Conservation (phyloP, 2,797 vertebrate species). For the Rhinichthys osculus region DNA sequence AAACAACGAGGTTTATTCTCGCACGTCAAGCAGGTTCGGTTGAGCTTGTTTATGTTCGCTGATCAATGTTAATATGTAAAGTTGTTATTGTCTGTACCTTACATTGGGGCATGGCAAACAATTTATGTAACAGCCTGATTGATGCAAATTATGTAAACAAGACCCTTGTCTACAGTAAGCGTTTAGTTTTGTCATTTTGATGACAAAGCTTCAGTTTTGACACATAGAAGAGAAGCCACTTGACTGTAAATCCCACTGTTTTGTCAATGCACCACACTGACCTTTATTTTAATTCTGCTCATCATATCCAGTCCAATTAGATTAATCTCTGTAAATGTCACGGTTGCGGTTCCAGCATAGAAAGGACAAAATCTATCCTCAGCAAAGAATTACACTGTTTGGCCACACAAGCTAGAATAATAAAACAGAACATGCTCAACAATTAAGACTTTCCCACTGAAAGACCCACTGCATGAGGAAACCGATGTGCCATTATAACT, state of each 20-base stretch:
- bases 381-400: not conserved
- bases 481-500: not conserved
- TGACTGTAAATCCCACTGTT: slow-evolving; percentile 29
- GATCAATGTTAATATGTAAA: not conserved
- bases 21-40: too few relatives aligned
- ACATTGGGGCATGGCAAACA: slow-evolving; percentile 3
- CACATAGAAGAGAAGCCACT: slow-evolving; percentile 25
- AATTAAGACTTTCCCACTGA: not conserved
- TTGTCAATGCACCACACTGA: not conserved
- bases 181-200: slow-evolving; percentile 27
- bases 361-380: not conserved
- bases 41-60: too few relatives aligned
- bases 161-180: not conserved
- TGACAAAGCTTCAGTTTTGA: slow-evolving; percentile 27
- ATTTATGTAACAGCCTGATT: slow-evolving; percentile 7
- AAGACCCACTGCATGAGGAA: not conserved
- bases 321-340: slow-evolving; percentile 31
- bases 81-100: not conserved
- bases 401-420: not conserved
- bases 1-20: too few relatives aligned
- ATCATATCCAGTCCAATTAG: slow-evolving; percentile 15
- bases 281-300: slow-evolving; percentile 29
- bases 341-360: not conserved
- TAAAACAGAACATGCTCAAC: not conserved
- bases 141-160: slow-evolving; percentile 8